A percentile compares a stretch with the other conserved stretches of the same genome.
Conservation (phyloP, 2,797 vertebrate species). For the Nannoperca obscura region DNA sequence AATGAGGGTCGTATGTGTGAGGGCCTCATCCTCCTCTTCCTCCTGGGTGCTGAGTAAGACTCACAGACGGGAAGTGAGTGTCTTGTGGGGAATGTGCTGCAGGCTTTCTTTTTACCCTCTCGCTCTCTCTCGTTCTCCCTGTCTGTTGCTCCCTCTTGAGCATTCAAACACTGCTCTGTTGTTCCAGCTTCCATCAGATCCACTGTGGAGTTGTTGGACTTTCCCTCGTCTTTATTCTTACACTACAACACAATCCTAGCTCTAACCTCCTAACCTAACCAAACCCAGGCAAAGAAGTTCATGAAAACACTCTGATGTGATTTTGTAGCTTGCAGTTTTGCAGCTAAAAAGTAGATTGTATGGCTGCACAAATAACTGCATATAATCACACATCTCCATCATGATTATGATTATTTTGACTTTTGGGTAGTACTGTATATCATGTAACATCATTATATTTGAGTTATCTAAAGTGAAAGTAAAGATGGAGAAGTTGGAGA, state of each 20-base stretch:
- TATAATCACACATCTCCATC: neutral
- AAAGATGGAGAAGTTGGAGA: conserved; percentile 46
- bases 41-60: conserved; percentile 80
- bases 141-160: conserved; percentile 61
- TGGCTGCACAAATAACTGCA: neutral
- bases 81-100: conserved; percentile 82
- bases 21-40: conserved; percentile 70
- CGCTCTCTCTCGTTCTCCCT: conserved; percentile 33
- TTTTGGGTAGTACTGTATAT: neutral
- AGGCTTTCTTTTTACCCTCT: conserved; percentile 59
- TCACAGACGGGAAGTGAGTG: conserved; percentile 84
- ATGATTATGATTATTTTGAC: neutral
- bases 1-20: conserved; percentile 56
- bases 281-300: neutral
- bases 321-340: neutral
- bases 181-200: conserved; percentile 71
- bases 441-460: conserved; percentile 3
- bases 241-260: conserved; percentile 33
- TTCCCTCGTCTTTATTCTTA: conserved; percentile 51
- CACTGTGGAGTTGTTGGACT: conserved; percentile 49
- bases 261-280: conserved; percentile 15
- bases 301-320: neutral
- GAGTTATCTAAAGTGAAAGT: conserved; percentile 41
- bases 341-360: neutral
- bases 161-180: conserved; percentile 76